Conservation (phyloP, 2,113 vertebrate genomes). For the Cyrtonyx montezumae region DNA sequence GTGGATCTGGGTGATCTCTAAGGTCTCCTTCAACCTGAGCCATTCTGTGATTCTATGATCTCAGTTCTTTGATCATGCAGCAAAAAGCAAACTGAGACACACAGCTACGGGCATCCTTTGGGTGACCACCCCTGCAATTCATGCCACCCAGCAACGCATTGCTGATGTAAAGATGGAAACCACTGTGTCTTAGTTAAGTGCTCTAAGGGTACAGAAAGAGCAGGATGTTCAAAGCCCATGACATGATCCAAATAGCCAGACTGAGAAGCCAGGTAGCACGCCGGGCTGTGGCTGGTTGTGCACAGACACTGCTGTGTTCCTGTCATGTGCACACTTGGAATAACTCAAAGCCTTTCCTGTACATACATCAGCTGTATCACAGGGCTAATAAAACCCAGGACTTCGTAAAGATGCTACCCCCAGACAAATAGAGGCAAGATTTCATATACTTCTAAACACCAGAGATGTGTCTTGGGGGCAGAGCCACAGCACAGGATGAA, state of each 20-base stretch:
- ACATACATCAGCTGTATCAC: background rate
- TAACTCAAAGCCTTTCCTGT: background rate
- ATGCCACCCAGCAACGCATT: background rate
- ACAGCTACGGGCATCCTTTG: background rate
- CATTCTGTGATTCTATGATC: too few species aligned
- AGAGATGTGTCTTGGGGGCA: background rate
- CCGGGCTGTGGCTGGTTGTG: background rate
- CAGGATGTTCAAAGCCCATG: background rate
- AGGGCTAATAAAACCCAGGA: background rate
- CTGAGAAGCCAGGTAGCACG: background rate
- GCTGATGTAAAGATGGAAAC: background rate
- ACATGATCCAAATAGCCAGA: fast-evolving
- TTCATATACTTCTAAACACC: background rate
- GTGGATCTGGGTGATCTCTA: too few species aligned
- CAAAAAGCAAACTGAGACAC: background rate
- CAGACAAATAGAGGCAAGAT: background rate
- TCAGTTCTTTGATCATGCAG: background rate
- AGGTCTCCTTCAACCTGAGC: too few species aligned
- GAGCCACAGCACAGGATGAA: background rate
- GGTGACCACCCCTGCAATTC: background rate
- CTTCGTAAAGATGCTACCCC: background rate
- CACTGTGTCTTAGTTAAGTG: background rate
- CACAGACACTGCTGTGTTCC: background rate
- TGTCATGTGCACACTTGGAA: background rate
- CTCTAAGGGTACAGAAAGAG: background rate